phyloP scores from a whole-genome alignment of 2,888 invertebrate genomes.

The Eustalomyia histrio region DNA sequence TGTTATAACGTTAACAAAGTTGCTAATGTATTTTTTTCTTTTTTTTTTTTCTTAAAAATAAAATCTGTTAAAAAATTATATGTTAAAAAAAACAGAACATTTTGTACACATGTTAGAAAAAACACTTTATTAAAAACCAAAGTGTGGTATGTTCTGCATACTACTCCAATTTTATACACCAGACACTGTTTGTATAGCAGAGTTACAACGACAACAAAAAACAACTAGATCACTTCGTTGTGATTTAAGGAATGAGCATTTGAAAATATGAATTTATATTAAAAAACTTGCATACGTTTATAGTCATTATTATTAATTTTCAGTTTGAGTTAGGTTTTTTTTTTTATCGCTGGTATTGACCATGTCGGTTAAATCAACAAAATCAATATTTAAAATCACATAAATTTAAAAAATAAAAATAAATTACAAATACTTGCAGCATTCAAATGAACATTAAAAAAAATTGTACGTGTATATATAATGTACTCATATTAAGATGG shows the following conservation, averaged over 20 bases:
- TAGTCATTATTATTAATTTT: constrained; percentile 46
- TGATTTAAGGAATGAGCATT: constrained; percentile 9
- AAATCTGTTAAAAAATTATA: background rate
- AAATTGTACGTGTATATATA: background rate
- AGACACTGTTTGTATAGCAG: background rate
- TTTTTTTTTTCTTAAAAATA: constrained; percentile 13
- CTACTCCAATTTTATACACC: constrained; percentile 1
- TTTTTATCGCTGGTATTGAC: constrained; percentile 70
- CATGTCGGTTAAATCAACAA: constrained; percentile 77
- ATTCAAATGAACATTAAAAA: background rate
- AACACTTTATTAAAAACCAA: constrained; percentile 36
- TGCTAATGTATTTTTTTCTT: constrained; percentile 21
- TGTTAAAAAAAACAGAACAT: constrained; percentile 9
- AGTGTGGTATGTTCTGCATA: background rate
- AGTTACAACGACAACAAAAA: background rate
- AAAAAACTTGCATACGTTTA: constrained; percentile 26
- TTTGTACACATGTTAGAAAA: constrained; percentile 22
- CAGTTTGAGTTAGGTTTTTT: constrained; percentile 66
- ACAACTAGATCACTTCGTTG: constrained; percentile 42
- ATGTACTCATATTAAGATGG: background rate
- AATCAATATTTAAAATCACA: constrained; percentile 79
- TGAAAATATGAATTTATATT: constrained; percentile 31
- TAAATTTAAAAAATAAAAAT: constrained; percentile 70
- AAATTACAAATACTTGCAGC: constrained; percentile 13
- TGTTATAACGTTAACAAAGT: constrained; percentile 26